Percentiles rank a stretch among this genome's conserved stretches.
Evolutionary conservation across 2,797 vertebrate species (phyloP).

Genomic region (Telmatherina bonti): DNA sequence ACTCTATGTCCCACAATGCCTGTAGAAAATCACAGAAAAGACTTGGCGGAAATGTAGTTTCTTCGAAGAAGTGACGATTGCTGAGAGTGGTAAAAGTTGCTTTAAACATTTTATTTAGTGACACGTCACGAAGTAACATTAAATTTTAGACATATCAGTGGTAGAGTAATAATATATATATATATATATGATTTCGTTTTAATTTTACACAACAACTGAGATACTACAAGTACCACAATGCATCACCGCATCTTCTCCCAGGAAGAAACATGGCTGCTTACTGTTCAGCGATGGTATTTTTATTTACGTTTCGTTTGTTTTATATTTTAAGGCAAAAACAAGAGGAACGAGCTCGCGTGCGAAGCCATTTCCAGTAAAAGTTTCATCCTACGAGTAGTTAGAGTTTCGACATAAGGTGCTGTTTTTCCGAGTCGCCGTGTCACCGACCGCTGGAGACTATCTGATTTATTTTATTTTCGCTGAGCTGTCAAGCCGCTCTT

Average conservation of each 20-base stretch:
- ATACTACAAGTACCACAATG: constrained; percentile 80
- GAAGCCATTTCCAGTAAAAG: constrained; percentile 5
- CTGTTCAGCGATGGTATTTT: constrained; percentile 70
- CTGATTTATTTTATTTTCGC: constrained; percentile 46
- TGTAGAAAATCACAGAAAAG: not conserved
- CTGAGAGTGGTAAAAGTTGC: not conserved
- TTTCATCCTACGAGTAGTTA: not conserved
- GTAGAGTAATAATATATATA: not conserved
- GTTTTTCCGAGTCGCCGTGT: not conserved
- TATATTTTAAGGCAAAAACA: constrained; percentile 46
- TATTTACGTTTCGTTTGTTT: constrained; percentile 75
- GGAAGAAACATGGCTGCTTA: constrained; percentile 83
- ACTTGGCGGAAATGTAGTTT: constrained; percentile 44
- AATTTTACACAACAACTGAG: fast-evolving
- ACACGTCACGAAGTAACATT: not conserved
- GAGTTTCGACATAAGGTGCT: not conserved
- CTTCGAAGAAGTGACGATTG: not conserved
- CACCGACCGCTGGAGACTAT: not conserved
- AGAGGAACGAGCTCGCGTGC: constrained; percentile 16
- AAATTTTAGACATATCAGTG: not conserved
- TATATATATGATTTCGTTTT: too few species aligned
- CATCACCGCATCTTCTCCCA: constrained; percentile 45
- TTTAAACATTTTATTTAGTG: not conserved
- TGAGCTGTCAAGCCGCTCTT: constrained; percentile 50
- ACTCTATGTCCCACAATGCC: constrained; percentile 44